These are phyloP conservation scores for Xenops minutus DNA, from an alignment of 2,797 vertebrate species.

Conservation along the genomic window DNA sequence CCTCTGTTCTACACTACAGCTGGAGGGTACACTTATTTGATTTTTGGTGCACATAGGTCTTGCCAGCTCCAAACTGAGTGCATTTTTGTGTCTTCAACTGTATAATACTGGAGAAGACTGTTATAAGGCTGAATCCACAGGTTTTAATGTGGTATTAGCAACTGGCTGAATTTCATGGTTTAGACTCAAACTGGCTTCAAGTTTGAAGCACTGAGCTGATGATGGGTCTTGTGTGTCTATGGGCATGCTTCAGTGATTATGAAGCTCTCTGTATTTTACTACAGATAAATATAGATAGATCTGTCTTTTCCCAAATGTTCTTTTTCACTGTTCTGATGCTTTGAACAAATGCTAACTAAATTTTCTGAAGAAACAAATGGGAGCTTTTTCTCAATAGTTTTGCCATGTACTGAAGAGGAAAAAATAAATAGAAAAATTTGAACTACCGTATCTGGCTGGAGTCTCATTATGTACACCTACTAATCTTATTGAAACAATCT, in stretches of 20 bases:
- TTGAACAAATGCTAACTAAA: neutral
- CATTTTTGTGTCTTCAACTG: neutral
- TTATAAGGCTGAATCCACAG: neutral
- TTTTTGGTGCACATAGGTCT: neutral
- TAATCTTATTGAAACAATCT: neutral
- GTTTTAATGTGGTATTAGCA: neutral
- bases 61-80: neutral
- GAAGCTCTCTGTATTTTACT: neutral
- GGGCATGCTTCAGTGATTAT: neutral
- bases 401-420: neutral
- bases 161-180: neutral
- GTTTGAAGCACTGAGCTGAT: neutral
- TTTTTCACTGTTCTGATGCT: neutral
- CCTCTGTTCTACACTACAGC: neutral
- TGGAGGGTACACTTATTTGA: neutral
- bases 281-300: neutral
- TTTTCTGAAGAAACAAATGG: neutral
- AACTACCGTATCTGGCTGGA: neutral
- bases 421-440: neutral
- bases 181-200: rapidly evolving
- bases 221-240: neutral
- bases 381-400: neutral
- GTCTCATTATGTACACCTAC: neutral
- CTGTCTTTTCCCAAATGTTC: neutral
- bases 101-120: neutral